Conservation (phyloP, 2,797 vertebrate genomes). For the Hypotaenidia okinawae region DNA sequence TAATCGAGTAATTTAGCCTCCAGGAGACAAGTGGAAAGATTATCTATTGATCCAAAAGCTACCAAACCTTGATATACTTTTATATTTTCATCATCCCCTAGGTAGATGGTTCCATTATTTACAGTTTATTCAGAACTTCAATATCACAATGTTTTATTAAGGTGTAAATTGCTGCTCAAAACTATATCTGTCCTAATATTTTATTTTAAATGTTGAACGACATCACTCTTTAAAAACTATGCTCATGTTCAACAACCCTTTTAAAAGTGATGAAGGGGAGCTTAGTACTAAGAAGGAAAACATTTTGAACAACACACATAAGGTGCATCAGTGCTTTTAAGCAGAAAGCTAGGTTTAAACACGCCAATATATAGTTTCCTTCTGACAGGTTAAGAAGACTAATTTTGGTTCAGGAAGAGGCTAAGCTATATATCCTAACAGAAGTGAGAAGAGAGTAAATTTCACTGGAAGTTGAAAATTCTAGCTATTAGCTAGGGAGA, state of each 20-base stretch:
- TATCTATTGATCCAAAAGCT: conserved; percentile 69
- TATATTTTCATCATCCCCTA: conserved; percentile 21
- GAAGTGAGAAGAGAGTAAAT: not conserved
- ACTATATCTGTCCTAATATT: conserved; percentile 64
- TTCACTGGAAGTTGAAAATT: not conserved
- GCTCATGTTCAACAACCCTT: not conserved
- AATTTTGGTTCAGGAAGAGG: conserved; percentile 19
- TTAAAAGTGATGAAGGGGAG: conserved; percentile 36
- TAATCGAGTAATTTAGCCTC: conserved; percentile 64
- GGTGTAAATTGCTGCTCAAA: conserved; percentile 43
- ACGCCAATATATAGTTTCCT: not conserved
- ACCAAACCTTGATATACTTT: conserved; percentile 47
- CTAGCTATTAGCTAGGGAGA: not conserved
- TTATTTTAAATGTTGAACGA: conserved; percentile 51
- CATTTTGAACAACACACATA: not conserved
- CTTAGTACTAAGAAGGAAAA: not conserved
- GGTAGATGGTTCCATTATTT: conserved; percentile 57
- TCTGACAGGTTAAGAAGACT: not conserved
- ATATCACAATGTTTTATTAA: conserved; percentile 51
- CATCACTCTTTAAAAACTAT: conserved; percentile 47
- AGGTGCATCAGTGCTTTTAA: not conserved
- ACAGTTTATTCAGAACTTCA: conserved; percentile 55
- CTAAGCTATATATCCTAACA: not conserved
- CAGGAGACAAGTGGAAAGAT: conserved; percentile 58
- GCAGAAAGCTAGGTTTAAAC: not conserved